These are phyloP conservation scores for Amaurobius ferox DNA, from an alignment of 2,888 invertebrate species.

Conservation along the genomic window DNA sequence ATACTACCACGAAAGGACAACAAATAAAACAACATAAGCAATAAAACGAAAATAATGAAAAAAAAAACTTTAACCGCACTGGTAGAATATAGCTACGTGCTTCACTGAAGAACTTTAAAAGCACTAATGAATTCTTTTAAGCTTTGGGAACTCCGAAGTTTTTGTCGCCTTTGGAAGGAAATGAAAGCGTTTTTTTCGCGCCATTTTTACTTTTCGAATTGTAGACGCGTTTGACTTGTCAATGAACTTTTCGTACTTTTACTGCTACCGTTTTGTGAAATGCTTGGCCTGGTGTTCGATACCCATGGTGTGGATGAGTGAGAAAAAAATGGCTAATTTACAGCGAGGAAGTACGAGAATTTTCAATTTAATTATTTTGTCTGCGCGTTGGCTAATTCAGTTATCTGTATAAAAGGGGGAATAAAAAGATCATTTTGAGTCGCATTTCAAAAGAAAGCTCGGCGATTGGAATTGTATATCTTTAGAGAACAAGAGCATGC, in stretches of 20 bases:
- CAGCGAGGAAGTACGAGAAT: background rate
- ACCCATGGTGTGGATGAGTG: background rate
- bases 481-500: too few relatives aligned
- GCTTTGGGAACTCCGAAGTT: slow-evolving; percentile 37
- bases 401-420: background rate
- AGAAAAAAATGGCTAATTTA: background rate
- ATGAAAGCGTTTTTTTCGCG: slow-evolving; percentile 35
- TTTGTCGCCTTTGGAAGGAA: slow-evolving; percentile 37
- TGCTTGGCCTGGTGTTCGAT: background rate
- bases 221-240: slow-evolving; percentile 51
- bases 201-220: slow-evolving; percentile 8
- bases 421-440: too few relatives aligned
- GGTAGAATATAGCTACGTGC: slow-evolving; percentile 21
- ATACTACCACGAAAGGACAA: background rate
- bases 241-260: slow-evolving; percentile 27
- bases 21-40: slow-evolving; percentile 4
- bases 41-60: background rate
- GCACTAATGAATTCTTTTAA: slow-evolving; percentile 60
- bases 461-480: too few relatives aligned
- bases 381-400: background rate
- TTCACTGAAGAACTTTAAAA: slow-evolving; percentile 48
- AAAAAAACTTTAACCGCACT: slow-evolving; percentile 32
- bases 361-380: slow-evolving; percentile 8
- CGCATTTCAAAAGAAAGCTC: too few relatives aligned
- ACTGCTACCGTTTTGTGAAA: background rate